Conservation (phyloP, 2,113 vertebrate species). For the Climacteris rufus region DNA sequence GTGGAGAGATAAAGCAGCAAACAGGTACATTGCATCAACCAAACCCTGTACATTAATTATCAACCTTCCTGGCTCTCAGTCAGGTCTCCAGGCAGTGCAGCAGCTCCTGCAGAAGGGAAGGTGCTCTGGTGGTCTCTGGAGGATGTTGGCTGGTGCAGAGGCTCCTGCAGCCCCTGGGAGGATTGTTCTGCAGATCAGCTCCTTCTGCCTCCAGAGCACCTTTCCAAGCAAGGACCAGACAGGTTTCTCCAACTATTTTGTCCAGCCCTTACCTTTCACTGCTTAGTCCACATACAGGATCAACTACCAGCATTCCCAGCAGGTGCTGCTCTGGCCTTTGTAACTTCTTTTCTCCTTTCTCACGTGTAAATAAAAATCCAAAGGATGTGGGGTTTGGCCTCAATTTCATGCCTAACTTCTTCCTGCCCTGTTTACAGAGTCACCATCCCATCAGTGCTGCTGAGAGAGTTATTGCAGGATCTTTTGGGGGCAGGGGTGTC, state of each 20-base stretch:
- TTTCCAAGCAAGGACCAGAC: neutral
- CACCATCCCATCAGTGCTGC: neutral
- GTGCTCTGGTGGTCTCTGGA: neutral
- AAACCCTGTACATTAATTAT: neutral
- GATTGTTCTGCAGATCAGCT: neutral
- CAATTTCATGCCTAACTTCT: neutral
- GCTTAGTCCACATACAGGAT: neutral
- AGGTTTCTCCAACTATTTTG: neutral
- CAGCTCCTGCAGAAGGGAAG: neutral
- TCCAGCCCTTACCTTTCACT: neutral
- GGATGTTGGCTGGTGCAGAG: neutral
- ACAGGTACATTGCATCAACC: neutral
- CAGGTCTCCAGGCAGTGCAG: neutral
- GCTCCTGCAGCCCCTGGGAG: neutral
- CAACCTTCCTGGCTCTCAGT: neutral
- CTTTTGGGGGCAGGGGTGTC: neutral
- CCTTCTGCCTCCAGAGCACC: neutral
- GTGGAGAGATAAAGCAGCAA: neutral
- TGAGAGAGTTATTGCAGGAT: neutral
- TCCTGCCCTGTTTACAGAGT: neutral
- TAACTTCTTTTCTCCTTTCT: neutral
- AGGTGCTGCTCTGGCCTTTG: neutral
- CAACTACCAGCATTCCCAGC: neutral
- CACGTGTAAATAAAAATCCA: neutral
- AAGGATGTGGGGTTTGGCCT: neutral